A percentile compares a stretch with the other conserved stretches of the same genome.
Conservation (phyloP, 1,140 invertebrate species). For the Drosophila azteca region DNA sequence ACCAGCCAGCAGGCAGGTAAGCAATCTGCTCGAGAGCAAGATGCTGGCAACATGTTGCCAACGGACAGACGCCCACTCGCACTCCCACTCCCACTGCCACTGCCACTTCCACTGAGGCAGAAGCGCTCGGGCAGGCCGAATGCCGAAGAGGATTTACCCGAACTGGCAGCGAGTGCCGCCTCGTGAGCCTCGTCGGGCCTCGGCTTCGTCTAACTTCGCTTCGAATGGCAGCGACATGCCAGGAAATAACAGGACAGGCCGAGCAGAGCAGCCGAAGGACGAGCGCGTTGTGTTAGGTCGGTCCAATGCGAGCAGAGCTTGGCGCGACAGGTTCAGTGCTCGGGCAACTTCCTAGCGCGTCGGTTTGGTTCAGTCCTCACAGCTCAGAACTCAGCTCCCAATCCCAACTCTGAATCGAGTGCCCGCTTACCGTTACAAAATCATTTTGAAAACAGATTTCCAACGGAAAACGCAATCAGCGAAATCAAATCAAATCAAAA, state of each 20-base stretch:
- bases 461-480: too few relatives aligned
- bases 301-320: slow-evolving; percentile 68
- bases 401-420: slow-evolving; percentile 1
- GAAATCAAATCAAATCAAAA: too few relatives aligned
- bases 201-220: background rate
- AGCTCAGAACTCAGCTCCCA: slow-evolving; percentile 17
- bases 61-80: background rate
- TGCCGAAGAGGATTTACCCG: too few relatives aligned
- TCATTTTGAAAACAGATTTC: background rate
- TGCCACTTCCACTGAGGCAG: background rate
- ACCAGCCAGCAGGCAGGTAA: background rate
- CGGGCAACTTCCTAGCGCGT: slow-evolving; percentile 80
- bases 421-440: slow-evolving; percentile 4
- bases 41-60: slow-evolving; percentile 52
- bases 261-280: slow-evolving; percentile 42
- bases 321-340: slow-evolving; percentile 70
- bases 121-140: background rate
- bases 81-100: background rate
- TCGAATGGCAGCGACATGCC: slow-evolving; percentile 1
- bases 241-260: slow-evolving; percentile 20
- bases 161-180: too few relatives aligned
- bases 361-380: slow-evolving; percentile 57
- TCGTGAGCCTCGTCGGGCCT: slow-evolving; percentile 1
- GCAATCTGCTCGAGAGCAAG: background rate
- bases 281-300: slow-evolving; percentile 64